Evolutionary conservation across 2,113 vertebrate genomes (phyloP), one percentile per base, ranked within the genome.

Genomic region (Raphicerus campestris): DNA sequence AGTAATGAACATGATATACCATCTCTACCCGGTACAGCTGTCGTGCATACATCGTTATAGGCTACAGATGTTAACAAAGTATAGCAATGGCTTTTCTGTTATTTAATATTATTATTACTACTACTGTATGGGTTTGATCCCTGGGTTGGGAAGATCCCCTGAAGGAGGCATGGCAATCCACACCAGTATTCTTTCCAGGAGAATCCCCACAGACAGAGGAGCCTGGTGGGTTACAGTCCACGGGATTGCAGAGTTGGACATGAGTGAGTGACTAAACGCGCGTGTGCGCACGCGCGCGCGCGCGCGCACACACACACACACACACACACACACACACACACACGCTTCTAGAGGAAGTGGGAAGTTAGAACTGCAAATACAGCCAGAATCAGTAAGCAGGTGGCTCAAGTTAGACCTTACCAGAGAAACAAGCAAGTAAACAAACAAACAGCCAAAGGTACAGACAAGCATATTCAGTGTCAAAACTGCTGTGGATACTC

Each of bases 11-110:
- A 10, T 6, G 15, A 22, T 0, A 15, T 7, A n/a, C 8, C 30
- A 7, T 24, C 47, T 15, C 47, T 19, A 73, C 47, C 51, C 1
- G 9, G 10, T 6, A 13, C 4, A 28, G 35, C 17, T 26, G 6
- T 24, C 35, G 4, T 0, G 19, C 19, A 35, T 6, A 2, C 10
- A 5, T 1, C 4, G 35, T 26, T n/a, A 15, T 0, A 55, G 63
- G 77, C 10, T 20, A 63, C 30, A 14, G 81, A 14, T 2, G 28
- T 55, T 81, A 84, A 11, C n/a, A 53, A 35, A 92, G 53, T 20
- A 42, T 1, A 63, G 45, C 35, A 3, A 5, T 2, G 39, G 16
- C 4, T 28, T 7, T 28, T 51, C 82, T 51, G 35, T 30, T 81
- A 70, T 39, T 83, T 60, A 35, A 5, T 35, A 17, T 53, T 42